A percentile compares a stretch with the other conserved stretches of the same genome.
Conservation (phyloP, 2,888 invertebrate species). For the Athalia rosae region DNA sequence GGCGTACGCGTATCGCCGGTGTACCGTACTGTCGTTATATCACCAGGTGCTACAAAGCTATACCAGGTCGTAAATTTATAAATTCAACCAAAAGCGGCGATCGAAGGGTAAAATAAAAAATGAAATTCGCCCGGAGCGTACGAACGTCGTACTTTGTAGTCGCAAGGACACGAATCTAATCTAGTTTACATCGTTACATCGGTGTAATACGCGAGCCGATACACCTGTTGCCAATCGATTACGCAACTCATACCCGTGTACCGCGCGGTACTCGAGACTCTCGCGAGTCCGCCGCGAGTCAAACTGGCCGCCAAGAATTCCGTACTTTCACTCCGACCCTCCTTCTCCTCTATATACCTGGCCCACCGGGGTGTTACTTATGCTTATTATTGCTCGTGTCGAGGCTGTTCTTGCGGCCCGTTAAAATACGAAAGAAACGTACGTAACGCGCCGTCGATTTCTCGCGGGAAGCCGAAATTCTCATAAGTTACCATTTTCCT, state of each 20-base stretch:
- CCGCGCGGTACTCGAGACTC: not conserved
- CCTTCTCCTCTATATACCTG: not conserved
- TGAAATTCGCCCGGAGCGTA: too few species aligned
- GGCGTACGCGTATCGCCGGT: too few species aligned
- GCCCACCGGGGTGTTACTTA: conserved; percentile 25
- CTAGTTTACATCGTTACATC: conserved; percentile 56
- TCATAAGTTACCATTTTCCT: too few species aligned
- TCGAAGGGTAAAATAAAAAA: too few species aligned
- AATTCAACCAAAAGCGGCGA: not conserved
- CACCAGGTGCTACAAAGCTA: too few species aligned
- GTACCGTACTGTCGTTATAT: too few species aligned
- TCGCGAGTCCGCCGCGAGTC: conserved; percentile 51
- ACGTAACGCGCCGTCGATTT: not conserved
- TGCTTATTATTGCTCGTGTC: not conserved
- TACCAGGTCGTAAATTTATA: too few species aligned
- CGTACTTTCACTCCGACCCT: conserved; percentile 66
- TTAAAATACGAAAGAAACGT: not conserved
- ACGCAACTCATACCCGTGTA: conserved; percentile 56
- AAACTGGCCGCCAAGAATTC: conserved; percentile 65
- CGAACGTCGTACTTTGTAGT: too few species aligned
- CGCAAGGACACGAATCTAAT: conserved; percentile 40
- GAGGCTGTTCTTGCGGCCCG: not conserved
- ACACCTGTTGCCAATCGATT: conserved; percentile 63
- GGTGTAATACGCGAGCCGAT: conserved; percentile 51
- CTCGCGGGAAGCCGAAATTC: not conserved